phyloP scores from a whole-genome alignment of 2,797 vertebrate genomes.

The Ispidina lecontei region DNA sequence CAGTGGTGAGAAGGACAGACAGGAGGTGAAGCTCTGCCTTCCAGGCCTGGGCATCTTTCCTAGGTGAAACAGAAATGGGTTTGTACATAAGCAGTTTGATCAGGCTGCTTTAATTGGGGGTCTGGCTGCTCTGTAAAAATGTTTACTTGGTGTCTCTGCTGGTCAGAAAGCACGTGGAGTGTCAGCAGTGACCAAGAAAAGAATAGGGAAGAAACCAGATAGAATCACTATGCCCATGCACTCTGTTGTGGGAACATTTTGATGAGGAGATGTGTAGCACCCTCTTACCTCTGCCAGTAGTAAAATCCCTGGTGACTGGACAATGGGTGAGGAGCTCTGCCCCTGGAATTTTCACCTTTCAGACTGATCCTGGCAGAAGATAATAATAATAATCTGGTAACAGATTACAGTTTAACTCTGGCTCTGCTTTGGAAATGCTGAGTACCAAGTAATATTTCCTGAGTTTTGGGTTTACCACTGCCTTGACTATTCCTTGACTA shows the following conservation, averaged over 20 bases:
- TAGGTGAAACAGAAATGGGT: fast-evolving
- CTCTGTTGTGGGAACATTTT: background rate
- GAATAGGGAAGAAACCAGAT: background rate
- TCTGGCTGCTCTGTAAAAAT: background rate
- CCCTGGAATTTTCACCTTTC: background rate
- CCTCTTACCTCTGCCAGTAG: background rate
- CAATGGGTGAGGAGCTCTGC: background rate
- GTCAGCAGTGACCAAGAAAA: background rate
- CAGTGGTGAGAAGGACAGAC: background rate
- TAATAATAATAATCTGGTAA: background rate
- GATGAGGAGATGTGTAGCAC: background rate
- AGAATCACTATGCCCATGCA: background rate
- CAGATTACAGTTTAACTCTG: conserved; percentile 26
- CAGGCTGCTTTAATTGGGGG: background rate
- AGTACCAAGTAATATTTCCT: background rate
- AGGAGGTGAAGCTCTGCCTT: background rate
- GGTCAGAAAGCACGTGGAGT: background rate
- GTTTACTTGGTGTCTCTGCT: background rate
- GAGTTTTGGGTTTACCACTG: background rate
- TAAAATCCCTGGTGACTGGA: background rate
- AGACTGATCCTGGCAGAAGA: background rate
- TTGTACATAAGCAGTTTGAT: background rate
- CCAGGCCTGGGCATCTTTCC: background rate
- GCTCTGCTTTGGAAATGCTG: background rate
- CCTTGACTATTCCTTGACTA: background rate